phyloP scores from a whole-genome alignment of 2,888 invertebrate genomes.

The Alviniconcha strummeri region DNA sequence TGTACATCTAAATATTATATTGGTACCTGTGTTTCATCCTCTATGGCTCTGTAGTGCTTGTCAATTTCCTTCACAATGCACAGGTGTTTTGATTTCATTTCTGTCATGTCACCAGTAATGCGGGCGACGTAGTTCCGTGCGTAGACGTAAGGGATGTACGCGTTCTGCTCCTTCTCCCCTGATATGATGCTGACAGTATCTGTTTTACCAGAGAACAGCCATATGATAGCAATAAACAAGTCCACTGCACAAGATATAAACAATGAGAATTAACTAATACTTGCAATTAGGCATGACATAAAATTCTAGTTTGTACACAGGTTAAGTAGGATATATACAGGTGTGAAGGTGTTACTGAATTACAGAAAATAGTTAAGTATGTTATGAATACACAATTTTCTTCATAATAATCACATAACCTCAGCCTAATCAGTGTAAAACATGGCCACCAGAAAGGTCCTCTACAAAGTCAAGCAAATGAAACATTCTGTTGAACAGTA shows the following conservation, averaged over 20 bases:
- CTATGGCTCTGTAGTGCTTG: constrained; percentile 63
- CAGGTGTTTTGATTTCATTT: constrained; percentile 68
- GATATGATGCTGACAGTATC: constrained; percentile 36
- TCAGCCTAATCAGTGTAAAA: too few species aligned
- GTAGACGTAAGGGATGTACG: constrained; percentile 69
- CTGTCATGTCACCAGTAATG: constrained; percentile 67
- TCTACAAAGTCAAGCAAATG: too few species aligned
- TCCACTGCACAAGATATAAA: not conserved
- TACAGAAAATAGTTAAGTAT: too few species aligned
- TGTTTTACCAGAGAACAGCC: constrained; percentile 4
- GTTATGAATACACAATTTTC: too few species aligned
- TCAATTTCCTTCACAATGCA: constrained; percentile 68
- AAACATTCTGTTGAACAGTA: too few species aligned
- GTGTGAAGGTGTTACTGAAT: too few species aligned
- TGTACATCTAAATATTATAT: too few species aligned
- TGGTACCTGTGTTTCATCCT: constrained; percentile 68
- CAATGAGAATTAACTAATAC: not conserved
- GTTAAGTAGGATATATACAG: too few species aligned
- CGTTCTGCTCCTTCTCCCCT: constrained; percentile 58
- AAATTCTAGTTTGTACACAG: too few species aligned
- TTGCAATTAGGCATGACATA: too few species aligned
- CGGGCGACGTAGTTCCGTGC: constrained; percentile 64
- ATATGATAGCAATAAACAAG: not conserved
- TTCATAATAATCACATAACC: too few species aligned
- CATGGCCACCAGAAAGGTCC: too few species aligned